A percentile compares a stretch with the other conserved stretches of the same genome.
Conservation (phyloP, 2,888 invertebrate genomes). For the Stenurella melanura region DNA sequence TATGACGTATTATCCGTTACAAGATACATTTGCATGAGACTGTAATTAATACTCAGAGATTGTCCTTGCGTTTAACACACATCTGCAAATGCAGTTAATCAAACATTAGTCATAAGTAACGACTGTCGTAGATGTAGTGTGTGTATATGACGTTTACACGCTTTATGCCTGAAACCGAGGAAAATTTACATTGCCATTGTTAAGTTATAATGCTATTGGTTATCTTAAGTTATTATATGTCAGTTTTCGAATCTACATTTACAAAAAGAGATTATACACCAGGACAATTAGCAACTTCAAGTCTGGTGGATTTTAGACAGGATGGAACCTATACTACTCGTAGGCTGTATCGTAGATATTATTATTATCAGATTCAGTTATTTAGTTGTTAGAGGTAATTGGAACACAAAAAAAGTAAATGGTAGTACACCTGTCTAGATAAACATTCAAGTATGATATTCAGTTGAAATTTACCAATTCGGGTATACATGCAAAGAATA, state of each 20-base stretch:
- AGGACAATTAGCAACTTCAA: too few relatives aligned
- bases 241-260: background rate
- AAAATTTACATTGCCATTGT: constrained; percentile 12
- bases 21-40: constrained; percentile 27
- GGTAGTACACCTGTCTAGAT: too few relatives aligned
- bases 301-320: too few relatives aligned
- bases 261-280: background rate
- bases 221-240: background rate
- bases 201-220: background rate
- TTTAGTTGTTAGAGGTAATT: too few relatives aligned
- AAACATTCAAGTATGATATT: too few relatives aligned
- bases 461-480: too few relatives aligned
- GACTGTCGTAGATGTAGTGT: constrained; percentile 17
- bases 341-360: too few relatives aligned
- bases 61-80: constrained; percentile 30
- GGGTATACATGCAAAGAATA: too few relatives aligned
- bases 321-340: too few relatives aligned
- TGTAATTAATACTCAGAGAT: constrained; percentile 28
- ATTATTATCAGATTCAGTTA: too few relatives aligned
- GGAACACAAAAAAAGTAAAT: too few relatives aligned
- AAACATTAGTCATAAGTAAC: constrained; percentile 19
- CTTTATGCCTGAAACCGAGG: constrained; percentile 1
- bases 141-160: constrained; percentile 24
- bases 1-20: constrained; percentile 10
- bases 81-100: constrained; percentile 33